A percentile compares a stretch with the other conserved stretches of the same genome.
These are phyloP conservation scores for Palythoa heliodiscus DNA, from an alignment of 92 coral and sea anemone species.

Conservation along the genomic window DNA sequence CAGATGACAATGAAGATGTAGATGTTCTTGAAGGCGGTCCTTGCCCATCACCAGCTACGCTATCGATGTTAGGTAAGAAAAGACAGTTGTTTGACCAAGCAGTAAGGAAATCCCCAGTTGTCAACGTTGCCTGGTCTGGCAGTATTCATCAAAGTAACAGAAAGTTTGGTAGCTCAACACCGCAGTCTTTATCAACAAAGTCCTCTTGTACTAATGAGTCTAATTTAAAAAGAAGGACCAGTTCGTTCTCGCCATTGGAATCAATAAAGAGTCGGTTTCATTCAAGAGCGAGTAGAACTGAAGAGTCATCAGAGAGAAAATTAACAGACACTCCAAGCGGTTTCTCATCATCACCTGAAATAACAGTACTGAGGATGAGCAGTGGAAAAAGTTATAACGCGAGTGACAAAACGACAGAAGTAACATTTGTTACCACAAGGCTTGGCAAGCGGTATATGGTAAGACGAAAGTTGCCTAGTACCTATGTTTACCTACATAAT, in stretches of 20 bases:
- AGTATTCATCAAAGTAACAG: conserved; percentile 1
- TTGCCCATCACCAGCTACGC: conserved; percentile 33
- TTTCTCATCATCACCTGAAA: conserved; percentile 19
- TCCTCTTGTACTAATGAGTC: not conserved
- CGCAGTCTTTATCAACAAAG: conserved; percentile 11
- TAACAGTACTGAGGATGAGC: not conserved
- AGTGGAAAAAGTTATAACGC: not conserved
- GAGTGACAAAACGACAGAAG: not conserved
- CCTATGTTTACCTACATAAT: not conserved
- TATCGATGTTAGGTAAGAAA: conserved; percentile 41
- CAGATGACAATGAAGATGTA: conserved; percentile 55
- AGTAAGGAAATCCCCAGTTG: conserved; percentile 68
- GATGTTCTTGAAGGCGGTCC: conserved; percentile 51
- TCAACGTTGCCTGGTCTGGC: conserved; percentile 51
- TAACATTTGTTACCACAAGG: conserved; percentile 82
- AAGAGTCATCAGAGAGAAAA: conserved; percentile 10
- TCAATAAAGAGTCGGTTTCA: conserved; percentile 12
- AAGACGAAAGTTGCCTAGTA: conserved; percentile 8
- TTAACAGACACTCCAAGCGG: conserved; percentile 2
- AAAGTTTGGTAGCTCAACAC: conserved; percentile 6
- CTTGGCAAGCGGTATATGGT: conserved; percentile 71
- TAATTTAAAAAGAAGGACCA: conserved; percentile 19
- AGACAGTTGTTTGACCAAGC: conserved; percentile 48
- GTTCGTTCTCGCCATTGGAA: conserved; percentile 35
- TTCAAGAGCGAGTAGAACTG: conserved; percentile 4